Base-by-base conservation (phyloP, 2,797 vertebrate species). In the Syncerus caffer region DNA sequence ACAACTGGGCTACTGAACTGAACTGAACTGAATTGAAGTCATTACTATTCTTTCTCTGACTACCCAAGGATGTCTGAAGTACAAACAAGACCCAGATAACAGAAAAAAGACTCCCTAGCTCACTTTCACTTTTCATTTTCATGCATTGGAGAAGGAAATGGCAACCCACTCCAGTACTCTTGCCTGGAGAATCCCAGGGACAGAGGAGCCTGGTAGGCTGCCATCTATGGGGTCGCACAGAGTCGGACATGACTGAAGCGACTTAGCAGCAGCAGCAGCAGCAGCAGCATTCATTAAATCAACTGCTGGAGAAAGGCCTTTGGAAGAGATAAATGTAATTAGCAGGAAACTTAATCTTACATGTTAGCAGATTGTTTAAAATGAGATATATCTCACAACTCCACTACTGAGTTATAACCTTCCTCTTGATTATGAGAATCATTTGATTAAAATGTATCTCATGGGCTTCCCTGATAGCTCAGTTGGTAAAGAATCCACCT, bases 341-440 rank as follows among this genome's bases (percentile, higher is more conserved):
- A 83, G n/a, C 93, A 76, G 71, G 89, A 31, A 93, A 95, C 93
- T 87, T 23, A 31, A 60, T 50, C 74, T 71, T 94, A 82, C 47
- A n/a, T 57, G 71, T 47, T 31, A 87, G 80, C 34, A 87, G 71
- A 93, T 38, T 95, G 96, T 90, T 71, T 29, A 64, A 96, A 96
- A 82, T 94, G 55, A 89, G 67, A 87, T 82, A 55, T 67, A 90
- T 60, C 71, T 67, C 51, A 86, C 23, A 95, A 82, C 21, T 89
- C 6, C 45, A 50, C 7, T 51, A 64, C 19, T 51, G 42, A 96
- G 14, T 93, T 91, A 74, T 5, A 85, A 25, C 14, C 23, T 80
- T 94, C 45, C 15, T 60, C 47, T 79, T 5, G 1, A 45, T 42
- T 92, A 62, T 83, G 29, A 96, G 15, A 96, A 89, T 79, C 17